Evolutionary conservation across 2,888 invertebrate species (phyloP).

Genomic region (Agrotis exclamationis): DNA sequence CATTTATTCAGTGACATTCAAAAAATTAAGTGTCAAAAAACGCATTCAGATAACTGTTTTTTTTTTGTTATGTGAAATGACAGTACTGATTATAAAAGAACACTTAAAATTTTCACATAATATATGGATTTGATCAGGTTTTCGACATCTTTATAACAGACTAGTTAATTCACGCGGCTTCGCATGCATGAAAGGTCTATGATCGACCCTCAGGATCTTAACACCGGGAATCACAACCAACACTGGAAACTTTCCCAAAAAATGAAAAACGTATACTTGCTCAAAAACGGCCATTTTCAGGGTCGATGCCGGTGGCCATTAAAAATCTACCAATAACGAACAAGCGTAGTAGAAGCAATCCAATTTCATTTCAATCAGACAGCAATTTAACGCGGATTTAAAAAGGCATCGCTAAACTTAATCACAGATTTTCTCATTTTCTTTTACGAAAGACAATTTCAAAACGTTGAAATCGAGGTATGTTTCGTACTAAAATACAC

Average conservation of each 20-base stretch:
- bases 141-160: too few relatives aligned
- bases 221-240: too few relatives aligned
- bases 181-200: too few relatives aligned
- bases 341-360: not conserved
- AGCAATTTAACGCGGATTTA: constrained; percentile 10
- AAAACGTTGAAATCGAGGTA: constrained; percentile 36
- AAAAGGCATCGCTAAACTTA: constrained; percentile 4
- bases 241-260: too few relatives aligned
- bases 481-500: constrained; percentile 18
- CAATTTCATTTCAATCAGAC: constrained; percentile 1
- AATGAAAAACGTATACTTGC: too few relatives aligned
- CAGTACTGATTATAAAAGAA: not conserved
- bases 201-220: too few relatives aligned
- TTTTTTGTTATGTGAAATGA: too few relatives aligned
- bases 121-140: too few relatives aligned
- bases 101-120: not conserved
- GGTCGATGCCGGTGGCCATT: not conserved
- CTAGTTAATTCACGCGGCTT: too few relatives aligned
- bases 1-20: not conserved
- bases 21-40: not conserved
- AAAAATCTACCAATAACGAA: not conserved
- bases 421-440: constrained; percentile 15
- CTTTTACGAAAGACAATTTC: constrained; percentile 6
- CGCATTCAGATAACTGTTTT: not conserved
- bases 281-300: not conserved